Conservation (phyloP, 2,797 vertebrate species). For the Threskiornis aethiopicus region DNA sequence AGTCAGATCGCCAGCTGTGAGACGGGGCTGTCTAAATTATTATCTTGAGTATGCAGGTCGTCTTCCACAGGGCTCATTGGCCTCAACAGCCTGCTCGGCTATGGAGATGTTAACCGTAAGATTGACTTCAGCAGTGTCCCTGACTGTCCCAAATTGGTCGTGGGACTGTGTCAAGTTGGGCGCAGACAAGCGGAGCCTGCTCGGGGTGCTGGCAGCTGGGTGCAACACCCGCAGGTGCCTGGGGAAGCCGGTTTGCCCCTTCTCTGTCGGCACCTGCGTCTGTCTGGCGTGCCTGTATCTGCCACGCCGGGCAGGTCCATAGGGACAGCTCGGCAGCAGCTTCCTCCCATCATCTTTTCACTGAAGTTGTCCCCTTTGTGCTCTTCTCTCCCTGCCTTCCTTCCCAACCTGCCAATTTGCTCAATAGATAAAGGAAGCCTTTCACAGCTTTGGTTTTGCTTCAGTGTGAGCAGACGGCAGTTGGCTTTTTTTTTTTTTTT, state of each 20-base stretch:
- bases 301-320: not conserved
- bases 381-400: not conserved
- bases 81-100: not conserved
- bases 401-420: not conserved
- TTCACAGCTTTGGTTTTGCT: not conserved
- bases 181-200: not conserved
- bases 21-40: not conserved
- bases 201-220: not conserved
- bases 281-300: not conserved
- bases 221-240: not conserved
- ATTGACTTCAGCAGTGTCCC: not conserved
- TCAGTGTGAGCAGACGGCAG: not conserved
- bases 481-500: not conserved
- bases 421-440: not conserved
- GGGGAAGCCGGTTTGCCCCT: not conserved
- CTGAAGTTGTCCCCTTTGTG: not conserved
- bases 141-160: not conserved
- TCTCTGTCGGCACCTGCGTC: fast-evolving
- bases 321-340: not conserved
- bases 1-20: not conserved
- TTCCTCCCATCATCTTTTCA: not conserved
- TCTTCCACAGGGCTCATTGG: not conserved
- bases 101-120: not conserved
- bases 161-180: fast-evolving
- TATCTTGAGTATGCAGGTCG: not conserved